These are phyloP conservation scores for Caenorhabditis drosophilae DNA, from an alignment of 2,888 invertebrate genomes.

Conservation along the genomic window DNA sequence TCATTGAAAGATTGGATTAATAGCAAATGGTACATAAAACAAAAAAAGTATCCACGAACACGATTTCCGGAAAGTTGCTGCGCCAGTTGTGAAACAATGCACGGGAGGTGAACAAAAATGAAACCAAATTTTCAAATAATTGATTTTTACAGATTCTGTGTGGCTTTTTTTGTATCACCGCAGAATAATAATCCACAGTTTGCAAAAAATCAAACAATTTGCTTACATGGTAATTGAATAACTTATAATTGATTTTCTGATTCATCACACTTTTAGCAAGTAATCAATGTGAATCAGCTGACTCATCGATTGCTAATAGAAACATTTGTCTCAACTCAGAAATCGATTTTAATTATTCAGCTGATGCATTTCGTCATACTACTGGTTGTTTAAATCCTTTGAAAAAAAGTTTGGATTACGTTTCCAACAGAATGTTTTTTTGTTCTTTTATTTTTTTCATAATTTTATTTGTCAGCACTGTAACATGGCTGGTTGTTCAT, in stretches of 20 bases:
- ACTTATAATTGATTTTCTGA: no score
- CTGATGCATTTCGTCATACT: constrained; percentile 19
- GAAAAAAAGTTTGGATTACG: constrained; percentile 24
- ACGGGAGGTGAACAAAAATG: constrained; percentile 28
- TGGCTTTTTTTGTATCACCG: constrained; percentile 26
- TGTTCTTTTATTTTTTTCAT: constrained; percentile 23
- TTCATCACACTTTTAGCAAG: constrained; percentile 37
- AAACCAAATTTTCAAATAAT: not conserved
- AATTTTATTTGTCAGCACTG: constrained; percentile 18
- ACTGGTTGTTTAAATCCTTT: constrained; percentile 24
- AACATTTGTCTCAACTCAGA: constrained; percentile 18
- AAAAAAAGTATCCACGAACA: constrained; percentile 18
- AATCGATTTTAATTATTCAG: constrained; percentile 6
- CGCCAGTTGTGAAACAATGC: constrained; percentile 39
- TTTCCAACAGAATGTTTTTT: constrained; percentile 28
- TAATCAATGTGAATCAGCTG: constrained; percentile 24
- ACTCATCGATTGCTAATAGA: constrained; percentile 26
- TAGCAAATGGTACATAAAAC: constrained; percentile 27
- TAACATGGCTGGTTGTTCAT: constrained; percentile 29
- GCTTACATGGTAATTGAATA: constrained; percentile 17
- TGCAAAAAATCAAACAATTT: constrained; percentile 25
- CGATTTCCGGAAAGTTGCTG: constrained; percentile 37
- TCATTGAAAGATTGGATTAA: constrained; percentile 21
- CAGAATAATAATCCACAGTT: constrained; percentile 4
- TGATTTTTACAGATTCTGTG: constrained; percentile 21